Conservation (phyloP, 2,888 invertebrate genomes). For the Lathronympha strigana region DNA sequence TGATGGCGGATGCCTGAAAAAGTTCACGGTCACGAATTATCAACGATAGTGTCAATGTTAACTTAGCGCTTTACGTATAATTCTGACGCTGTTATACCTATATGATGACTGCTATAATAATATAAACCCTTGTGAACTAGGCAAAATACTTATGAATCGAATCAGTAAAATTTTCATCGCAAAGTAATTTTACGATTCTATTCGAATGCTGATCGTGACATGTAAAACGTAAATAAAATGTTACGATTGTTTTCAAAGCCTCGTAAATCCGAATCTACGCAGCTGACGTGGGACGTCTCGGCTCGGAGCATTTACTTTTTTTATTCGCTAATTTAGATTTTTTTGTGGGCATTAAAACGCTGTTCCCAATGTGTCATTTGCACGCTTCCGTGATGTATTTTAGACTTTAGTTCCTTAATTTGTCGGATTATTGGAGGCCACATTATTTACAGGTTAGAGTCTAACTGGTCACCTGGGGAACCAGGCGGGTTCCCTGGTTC, state of each 20-base stretch:
- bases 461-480: too few species aligned
- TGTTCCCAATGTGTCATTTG: constrained; percentile 9
- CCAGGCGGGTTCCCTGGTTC: too few species aligned
- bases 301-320: constrained; percentile 41
- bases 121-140: too few species aligned
- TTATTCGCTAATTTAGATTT: constrained; percentile 18
- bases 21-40: constrained; percentile 31
- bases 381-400: constrained; percentile 22
- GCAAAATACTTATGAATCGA: constrained; percentile 22
- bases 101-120: constrained; percentile 15
- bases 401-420: neutral
- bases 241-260: constrained; percentile 40
- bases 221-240: constrained; percentile 44
- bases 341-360: constrained; percentile 14
- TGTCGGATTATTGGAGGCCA: too few species aligned
- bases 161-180: constrained; percentile 10
- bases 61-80: constrained; percentile 28
- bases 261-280: constrained; percentile 45
- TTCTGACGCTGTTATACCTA: constrained; percentile 13
- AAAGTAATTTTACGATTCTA: constrained; percentile 34
- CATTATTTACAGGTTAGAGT: too few species aligned
- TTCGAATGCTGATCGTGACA: constrained; percentile 36
- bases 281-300: constrained; percentile 45
- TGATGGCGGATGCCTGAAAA: constrained; percentile 17
- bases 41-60: constrained; percentile 27